Evolutionary conservation across 2,113 vertebrate species (phyloP).

Genomic region (Cebidichthys violaceus): DNA sequence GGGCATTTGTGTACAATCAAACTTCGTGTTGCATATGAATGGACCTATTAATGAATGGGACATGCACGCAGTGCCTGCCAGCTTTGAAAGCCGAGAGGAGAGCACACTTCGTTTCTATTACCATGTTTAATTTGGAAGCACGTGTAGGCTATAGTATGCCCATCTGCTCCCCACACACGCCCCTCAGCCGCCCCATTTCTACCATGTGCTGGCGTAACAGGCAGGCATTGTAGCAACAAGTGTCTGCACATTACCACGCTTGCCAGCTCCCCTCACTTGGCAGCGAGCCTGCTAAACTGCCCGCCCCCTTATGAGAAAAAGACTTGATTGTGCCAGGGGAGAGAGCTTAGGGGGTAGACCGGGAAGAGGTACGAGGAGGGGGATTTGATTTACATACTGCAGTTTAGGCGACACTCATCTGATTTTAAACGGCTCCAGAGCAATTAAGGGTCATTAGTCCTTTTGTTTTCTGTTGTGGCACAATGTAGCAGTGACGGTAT

Average conservation of each 20-base stretch:
- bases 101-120: slow-evolving; percentile 65
- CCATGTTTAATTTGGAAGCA: slow-evolving; percentile 71
- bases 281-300: slow-evolving; percentile 80
- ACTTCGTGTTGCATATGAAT: slow-evolving; percentile 80
- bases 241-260: slow-evolving; percentile 83
- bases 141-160: slow-evolving; percentile 70
- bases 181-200: slow-evolving; percentile 45
- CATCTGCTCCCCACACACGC: slow-evolving; percentile 66
- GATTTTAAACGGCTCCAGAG: slow-evolving; percentile 83
- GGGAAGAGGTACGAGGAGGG: slow-evolving; percentile 60
- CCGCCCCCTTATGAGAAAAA: slow-evolving; percentile 83
- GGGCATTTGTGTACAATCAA: slow-evolving; percentile 82
- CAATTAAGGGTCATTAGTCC: slow-evolving; percentile 86
- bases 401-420: slow-evolving; percentile 82
- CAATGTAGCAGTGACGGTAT: slow-evolving; percentile 60
- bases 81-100: slow-evolving; percentile 56
- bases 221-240: slow-evolving; percentile 84
- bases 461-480: slow-evolving; percentile 82
- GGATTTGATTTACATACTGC: slow-evolving; percentile 85
- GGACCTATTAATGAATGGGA: slow-evolving; percentile 77
- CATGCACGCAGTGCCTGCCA: slow-evolving; percentile 63
- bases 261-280: slow-evolving; percentile 83
- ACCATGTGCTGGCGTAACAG: slow-evolving; percentile 80
- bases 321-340: slow-evolving; percentile 85
- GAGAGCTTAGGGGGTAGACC: slow-evolving; percentile 62